phyloP scores from a whole-genome alignment of 2,113 vertebrate genomes.

The Carollia perspicillata region DNA sequence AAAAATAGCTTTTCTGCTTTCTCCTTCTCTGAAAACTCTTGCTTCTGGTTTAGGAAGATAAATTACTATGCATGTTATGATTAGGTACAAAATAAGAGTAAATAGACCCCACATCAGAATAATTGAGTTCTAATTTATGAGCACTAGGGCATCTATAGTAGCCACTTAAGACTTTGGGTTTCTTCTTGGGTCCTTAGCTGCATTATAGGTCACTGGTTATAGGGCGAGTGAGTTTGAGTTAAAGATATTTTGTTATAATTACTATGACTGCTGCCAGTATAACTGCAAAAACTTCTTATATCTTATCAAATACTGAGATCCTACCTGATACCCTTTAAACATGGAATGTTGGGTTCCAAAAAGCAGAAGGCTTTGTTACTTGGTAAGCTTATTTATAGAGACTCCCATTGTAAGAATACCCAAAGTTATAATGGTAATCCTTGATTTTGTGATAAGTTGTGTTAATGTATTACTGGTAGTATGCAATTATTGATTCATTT shows the following conservation, averaged over 20 bases:
- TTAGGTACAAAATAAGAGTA: neutral
- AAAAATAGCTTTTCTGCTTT: neutral
- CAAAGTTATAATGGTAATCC: neutral
- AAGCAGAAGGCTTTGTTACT: neutral
- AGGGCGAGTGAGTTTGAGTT: neutral
- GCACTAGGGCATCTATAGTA: neutral
- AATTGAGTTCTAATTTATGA: neutral
- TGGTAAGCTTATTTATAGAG: neutral
- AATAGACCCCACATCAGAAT: neutral
- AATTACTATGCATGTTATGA: neutral
- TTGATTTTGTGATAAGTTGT: neutral
- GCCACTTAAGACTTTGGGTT: neutral
- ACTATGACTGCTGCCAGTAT: neutral
- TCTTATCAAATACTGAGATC: neutral
- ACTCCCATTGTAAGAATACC: neutral
- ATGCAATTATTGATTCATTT: neutral
- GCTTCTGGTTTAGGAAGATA: neutral
- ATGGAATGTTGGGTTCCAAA: neutral
- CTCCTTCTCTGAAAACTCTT: neutral
- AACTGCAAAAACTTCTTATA: neutral
- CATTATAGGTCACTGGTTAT: neutral
- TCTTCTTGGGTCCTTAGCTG: neutral
- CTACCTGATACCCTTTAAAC: neutral
- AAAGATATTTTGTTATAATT: neutral
- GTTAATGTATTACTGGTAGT: neutral